A percentile compares a stretch with the other conserved stretches of the same genome.
These are phyloP conservation scores for Leptatherina wallacei DNA, from an alignment of 2,797 vertebrate genomes.

Conservation along the genomic window DNA sequence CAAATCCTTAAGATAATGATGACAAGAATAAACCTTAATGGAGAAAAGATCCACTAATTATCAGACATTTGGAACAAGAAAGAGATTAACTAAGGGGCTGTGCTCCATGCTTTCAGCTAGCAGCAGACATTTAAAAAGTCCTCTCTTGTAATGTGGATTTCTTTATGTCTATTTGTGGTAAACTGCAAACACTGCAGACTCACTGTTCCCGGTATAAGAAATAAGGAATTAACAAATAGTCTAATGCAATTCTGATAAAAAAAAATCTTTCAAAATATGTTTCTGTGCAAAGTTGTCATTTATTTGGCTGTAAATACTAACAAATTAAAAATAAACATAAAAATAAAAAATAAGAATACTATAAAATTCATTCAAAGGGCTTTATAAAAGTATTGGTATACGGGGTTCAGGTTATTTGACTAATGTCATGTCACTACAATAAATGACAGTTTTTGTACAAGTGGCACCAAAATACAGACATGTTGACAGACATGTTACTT, in stretches of 20 bases:
- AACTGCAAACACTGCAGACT: neutral
- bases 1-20: too few relatives aligned
- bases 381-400: neutral
- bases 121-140: neutral
- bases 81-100: too few relatives aligned
- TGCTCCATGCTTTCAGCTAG: too few relatives aligned
- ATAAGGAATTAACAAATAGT: too few relatives aligned
- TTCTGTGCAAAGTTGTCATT: too few relatives aligned
- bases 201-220: neutral
- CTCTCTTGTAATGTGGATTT: neutral
- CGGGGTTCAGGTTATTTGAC: neutral
- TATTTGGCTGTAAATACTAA: neutral
- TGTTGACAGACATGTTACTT: neutral
- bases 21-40: too few relatives aligned
- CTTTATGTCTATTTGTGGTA: neutral
- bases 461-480: neutral
- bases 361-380: too few relatives aligned
- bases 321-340: neutral
- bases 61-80: too few relatives aligned
- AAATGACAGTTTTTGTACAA: neutral
- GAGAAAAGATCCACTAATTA: too few relatives aligned
- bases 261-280: too few relatives aligned
- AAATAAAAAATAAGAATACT: neutral
- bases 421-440: neutral
- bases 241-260: too few relatives aligned